Evolutionary conservation across 2,797 vertebrate genomes (phyloP), one percentile per base, ranked within the genome.

Genomic region (Luscinia luscinia): DNA sequence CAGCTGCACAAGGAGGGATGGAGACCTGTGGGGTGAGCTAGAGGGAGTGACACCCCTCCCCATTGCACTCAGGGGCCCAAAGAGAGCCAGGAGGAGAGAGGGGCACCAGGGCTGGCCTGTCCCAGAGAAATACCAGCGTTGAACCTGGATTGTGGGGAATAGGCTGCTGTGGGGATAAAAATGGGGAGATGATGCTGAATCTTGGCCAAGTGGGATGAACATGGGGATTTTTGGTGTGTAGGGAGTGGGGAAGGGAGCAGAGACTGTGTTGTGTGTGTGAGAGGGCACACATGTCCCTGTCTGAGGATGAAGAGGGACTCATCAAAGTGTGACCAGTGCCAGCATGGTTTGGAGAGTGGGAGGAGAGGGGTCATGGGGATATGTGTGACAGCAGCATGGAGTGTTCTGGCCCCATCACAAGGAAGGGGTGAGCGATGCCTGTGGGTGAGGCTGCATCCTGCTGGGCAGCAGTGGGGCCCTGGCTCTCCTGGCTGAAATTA

Each of bases 301-400:
- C 51, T 36, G 38, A 64, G 73, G 76, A 62, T 52, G 40, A 38
- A 58, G n/a, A 78, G 61, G 32, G 85, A 84, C 80, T 95, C 80
- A 83, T 68, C 66, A 0, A 27, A 73, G 46, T 28, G 58, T 95
- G 96, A 95, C 76, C 14, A 11, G 73, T 62, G 66, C 22, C 80
- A 93, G 66, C 54, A 54, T 88, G 77, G 81, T 81, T 46, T 82
- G 58, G 62, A 70, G 49, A 28, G 84, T 76, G 57, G 89, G 91
- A 93, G 87, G 89, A 79, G 70, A 68, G 28, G 22, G 81, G 61
- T 96, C 95, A 89, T 22, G 41, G 75, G 87, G 34, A 34, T 68
- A 18, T 0, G 12, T 85, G 66, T 91, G 89, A 85, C 51, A 85
- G 58, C 57, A 82, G 72, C 84, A 61, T 0, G 1, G 52, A 45